Evolutionary conservation across 2,888 invertebrate genomes (phyloP).

Genomic region (Sinotaia quadrata): DNA sequence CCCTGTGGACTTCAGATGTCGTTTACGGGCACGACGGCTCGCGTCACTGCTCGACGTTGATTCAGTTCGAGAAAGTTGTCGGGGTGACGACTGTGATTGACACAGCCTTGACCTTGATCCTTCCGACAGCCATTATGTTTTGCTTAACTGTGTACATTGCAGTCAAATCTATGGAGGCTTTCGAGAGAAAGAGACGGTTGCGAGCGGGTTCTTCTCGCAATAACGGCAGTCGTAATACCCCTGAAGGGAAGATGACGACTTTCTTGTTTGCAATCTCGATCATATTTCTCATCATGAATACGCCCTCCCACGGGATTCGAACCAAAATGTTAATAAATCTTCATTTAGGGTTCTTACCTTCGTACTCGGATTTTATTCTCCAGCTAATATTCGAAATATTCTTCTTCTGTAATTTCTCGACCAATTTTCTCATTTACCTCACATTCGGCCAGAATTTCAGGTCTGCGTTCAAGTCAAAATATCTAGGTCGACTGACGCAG

Average conservation of each 20-base stretch:
- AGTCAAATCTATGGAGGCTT: constrained; percentile 19
- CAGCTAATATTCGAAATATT: constrained; percentile 36
- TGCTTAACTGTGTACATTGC: constrained; percentile 19
- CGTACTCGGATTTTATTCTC: constrained; percentile 23
- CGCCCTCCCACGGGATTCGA: constrained; percentile 30
- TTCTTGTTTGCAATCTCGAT: constrained; percentile 36
- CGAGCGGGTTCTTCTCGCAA: not conserved
- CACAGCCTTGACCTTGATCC: constrained; percentile 29
- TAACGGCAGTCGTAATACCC: constrained; percentile 16
- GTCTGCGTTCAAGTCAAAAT: constrained; percentile 21
- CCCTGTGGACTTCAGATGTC: constrained; percentile 44
- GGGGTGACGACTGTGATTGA: constrained; percentile 17
- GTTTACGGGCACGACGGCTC: constrained; percentile 29
- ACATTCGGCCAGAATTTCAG: constrained; percentile 33
- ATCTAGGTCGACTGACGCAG: not conserved
- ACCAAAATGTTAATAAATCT: constrained; percentile 21
- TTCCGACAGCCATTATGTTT: constrained; percentile 21
- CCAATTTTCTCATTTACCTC: constrained; percentile 36
- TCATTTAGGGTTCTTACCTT: not conserved
- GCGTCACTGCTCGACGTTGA: constrained; percentile 2
- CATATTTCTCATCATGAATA: constrained; percentile 31
- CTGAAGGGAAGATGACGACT: constrained; percentile 29
- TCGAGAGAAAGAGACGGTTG: constrained; percentile 23
- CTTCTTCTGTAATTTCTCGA: constrained; percentile 38
- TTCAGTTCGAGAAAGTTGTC: constrained; percentile 18